Percentiles rank a stretch among this genome's conserved stretches.
Conservation (phyloP, 2,888 invertebrate genomes). For the Tricholauxania praeusta region DNA sequence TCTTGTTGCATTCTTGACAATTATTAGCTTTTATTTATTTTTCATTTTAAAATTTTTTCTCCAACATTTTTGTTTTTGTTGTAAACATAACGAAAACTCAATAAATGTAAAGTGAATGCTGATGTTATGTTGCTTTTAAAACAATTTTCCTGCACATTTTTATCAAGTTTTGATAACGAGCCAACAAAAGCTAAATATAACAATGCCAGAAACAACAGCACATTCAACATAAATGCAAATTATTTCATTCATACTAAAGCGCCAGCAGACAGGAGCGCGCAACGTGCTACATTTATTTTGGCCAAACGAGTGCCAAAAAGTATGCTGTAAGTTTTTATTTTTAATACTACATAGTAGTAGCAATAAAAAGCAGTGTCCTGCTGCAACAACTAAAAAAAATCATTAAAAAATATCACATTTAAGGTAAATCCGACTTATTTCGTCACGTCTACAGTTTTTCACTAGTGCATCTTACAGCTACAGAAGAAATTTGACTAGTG, state of each 20-base stretch:
- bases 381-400: too few relatives aligned
- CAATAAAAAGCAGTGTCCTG: too few relatives aligned
- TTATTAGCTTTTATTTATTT: constrained; percentile 36
- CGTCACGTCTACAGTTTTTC: too few relatives aligned
- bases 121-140: constrained; percentile 3
- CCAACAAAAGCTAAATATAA: constrained; percentile 24
- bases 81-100: constrained; percentile 1
- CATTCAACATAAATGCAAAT: constrained; percentile 32
- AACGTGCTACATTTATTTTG: constrained; percentile 9
- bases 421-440: too few relatives aligned
- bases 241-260: constrained; percentile 12
- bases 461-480: too few relatives aligned
- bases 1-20: constrained; percentile 39
- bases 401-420: too few relatives aligned
- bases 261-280: background rate
- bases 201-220: constrained; percentile 16
- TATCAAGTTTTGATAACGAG: constrained; percentile 29
- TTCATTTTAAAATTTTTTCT: background rate
- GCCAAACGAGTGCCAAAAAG: background rate
- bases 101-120: constrained; percentile 4
- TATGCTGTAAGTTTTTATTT: background rate
- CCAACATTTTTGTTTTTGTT: background rate
- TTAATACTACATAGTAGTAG: too few relatives aligned
- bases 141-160: constrained; percentile 24
- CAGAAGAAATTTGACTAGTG: too few relatives aligned